Conservation (phyloP, 2,113 vertebrate genomes). For the Plestiodon gilberti region DNA sequence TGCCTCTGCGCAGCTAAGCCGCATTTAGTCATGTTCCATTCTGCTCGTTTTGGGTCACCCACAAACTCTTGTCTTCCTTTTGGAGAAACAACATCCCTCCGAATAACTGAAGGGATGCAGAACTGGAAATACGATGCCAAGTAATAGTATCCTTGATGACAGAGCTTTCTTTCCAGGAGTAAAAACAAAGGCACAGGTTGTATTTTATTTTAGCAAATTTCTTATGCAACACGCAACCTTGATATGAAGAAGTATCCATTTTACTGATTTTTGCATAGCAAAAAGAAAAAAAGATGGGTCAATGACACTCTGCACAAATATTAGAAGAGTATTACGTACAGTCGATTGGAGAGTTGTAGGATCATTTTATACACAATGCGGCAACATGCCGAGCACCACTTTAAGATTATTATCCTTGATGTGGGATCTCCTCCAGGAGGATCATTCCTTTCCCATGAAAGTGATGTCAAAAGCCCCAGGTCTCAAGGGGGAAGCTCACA, state of each 20-base stretch:
- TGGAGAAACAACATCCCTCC: background rate
- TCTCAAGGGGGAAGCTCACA: background rate
- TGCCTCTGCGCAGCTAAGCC: background rate
- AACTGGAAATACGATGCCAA: background rate
- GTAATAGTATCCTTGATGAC: background rate
- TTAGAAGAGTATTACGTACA: background rate
- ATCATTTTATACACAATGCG: background rate
- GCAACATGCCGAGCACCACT: background rate
- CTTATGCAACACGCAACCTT: background rate
- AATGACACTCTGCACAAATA: background rate
- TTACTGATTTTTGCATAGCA: too few relatives aligned
- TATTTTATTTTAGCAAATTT: constrained; percentile 3
- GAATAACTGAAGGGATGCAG: background rate
- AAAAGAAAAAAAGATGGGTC: background rate
- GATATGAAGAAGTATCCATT: background rate
- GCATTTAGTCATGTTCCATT: background rate
- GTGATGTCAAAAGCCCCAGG: background rate
- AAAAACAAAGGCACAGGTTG: background rate
- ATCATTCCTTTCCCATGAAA: background rate
- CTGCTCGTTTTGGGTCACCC: background rate
- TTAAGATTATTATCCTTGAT: background rate
- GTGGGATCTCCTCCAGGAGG: background rate
- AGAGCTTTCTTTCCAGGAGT: constrained; percentile 21
- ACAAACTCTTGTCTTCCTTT: background rate
- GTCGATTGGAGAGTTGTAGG: background rate